phyloP scores from a whole-genome alignment of 2,888 invertebrate species.

The Mesopsocus fuscifrons region DNA sequence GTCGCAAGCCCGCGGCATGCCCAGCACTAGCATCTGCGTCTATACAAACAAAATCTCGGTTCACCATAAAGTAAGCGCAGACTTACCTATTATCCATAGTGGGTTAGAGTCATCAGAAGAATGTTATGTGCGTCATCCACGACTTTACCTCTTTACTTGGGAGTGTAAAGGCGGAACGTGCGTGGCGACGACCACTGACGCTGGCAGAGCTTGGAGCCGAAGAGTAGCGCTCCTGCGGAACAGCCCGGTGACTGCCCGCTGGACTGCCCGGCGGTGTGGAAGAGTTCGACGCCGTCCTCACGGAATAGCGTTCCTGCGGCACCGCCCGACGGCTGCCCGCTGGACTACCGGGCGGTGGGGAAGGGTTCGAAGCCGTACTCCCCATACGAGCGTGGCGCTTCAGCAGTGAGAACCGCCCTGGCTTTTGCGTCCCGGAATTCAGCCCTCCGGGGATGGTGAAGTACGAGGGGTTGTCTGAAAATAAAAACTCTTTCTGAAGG shows the following conservation, averaged over 20 bases:
- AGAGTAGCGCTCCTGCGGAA: neutral
- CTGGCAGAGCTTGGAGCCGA: conserved; percentile 1
- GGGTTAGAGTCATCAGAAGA: too few relatives aligned
- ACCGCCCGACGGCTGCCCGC: conserved; percentile 13
- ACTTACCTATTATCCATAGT: too few relatives aligned
- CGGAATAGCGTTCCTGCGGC: neutral
- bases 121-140: too few relatives aligned
- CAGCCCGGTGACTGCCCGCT: conserved; percentile 13
- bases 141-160: too few relatives aligned
- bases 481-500: too few relatives aligned
- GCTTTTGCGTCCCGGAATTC: conserved; percentile 14
- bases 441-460: conserved; percentile 40
- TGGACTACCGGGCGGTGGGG: too few relatives aligned
- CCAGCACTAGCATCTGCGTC: conserved; percentile 41
- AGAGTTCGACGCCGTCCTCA: conserved; percentile 18
- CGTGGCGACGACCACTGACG: neutral
- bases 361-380: conserved; percentile 14
- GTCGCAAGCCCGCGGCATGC: conserved; percentile 49
- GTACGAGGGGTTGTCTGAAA: conserved; percentile 52
- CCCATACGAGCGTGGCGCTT: conserved; percentile 9
- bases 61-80: too few relatives aligned
- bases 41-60: too few relatives aligned
- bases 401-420: conserved; percentile 10
- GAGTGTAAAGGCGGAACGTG: conserved; percentile 11
- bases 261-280: too few relatives aligned